Evolutionary conservation across 1,140 invertebrate species (phyloP), one percentile per base, ranked within the genome.

Genomic region (Drosophila biarmipes): DNA sequence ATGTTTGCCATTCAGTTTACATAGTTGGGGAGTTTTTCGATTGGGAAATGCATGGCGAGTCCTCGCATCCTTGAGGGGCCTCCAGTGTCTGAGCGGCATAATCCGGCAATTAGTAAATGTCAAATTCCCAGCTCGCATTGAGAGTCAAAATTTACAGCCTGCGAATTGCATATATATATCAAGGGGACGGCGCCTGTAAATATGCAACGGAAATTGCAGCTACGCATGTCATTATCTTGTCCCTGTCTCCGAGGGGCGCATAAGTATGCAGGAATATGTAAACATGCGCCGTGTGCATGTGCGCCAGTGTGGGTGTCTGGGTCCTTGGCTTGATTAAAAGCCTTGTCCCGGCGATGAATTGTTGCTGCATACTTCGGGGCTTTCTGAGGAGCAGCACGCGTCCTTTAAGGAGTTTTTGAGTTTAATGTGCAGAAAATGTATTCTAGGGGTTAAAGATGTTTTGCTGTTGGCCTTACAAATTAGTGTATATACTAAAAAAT

Each of bases 131-230:
- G 49, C 48, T 53, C 53, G 72, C 80, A 85, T 77, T 84, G 80
- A 84, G 72, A 72, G 75, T 73, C 62, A 4, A 58, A 85, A 86
- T 85, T 85, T 80, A 85, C 84, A 64, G 77, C 80, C 53, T 62
- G 56, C 57, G 58, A 73, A 73, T 62, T 56, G 71, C 56, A 49
- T 55, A 27, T 42, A 46, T 73, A 61, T 62, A 73, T 73, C 68
- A 76, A 76, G 69, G 49, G 48, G 59, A 52, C 49, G 42, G 42
- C 66, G 59, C 61, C 54, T 46, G 66, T 54, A 72, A 76, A 67
- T 85, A 80, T 80, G 76, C 80, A 68, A 64, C 54, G 80, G 64
- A 84, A 82, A 72, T 72, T 71, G 68, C 54, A 37, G 68, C 68
- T 45, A 72, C 54, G 74, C 73, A 82, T 67, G 62, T 82, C 73